These are phyloP conservation scores for Corythornis cristatus DNA, from an alignment of 2,113 vertebrate species.

Conservation along the genomic window DNA sequence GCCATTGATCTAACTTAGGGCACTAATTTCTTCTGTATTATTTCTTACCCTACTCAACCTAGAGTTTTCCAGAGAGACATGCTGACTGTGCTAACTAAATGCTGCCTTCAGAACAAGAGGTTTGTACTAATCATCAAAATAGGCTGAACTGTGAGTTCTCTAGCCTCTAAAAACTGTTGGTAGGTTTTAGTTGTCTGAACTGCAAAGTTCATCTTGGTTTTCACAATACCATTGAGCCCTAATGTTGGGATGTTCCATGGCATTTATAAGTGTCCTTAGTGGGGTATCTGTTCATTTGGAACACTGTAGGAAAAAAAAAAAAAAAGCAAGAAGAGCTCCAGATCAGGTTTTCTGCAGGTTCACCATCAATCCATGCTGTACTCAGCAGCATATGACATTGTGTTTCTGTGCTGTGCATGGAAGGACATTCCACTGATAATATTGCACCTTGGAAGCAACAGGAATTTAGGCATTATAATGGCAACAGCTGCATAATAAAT, in stretches of 20 bases:
- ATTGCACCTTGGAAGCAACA: conserved; percentile 24
- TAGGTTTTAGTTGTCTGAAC: neutral
- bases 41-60: neutral
- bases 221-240: neutral
- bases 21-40: neutral
- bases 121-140: neutral
- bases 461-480: neutral
- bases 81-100: neutral
- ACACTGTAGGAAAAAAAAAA: neutral
- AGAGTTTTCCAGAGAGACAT: neutral
- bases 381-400: neutral
- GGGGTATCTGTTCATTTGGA: neutral
- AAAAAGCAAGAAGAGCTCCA: neutral
- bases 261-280: neutral
- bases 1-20: neutral
- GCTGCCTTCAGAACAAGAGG: neutral
- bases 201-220: neutral
- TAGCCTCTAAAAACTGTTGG: neutral
- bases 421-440: neutral
- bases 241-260: neutral
- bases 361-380: neutral
- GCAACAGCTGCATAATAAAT: conserved; percentile 12
- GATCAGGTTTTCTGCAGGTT: neutral
- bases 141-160: neutral
- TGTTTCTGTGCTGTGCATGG: neutral